Conservation (phyloP, 2,888 invertebrate genomes). For the Trisateles emortualis region DNA sequence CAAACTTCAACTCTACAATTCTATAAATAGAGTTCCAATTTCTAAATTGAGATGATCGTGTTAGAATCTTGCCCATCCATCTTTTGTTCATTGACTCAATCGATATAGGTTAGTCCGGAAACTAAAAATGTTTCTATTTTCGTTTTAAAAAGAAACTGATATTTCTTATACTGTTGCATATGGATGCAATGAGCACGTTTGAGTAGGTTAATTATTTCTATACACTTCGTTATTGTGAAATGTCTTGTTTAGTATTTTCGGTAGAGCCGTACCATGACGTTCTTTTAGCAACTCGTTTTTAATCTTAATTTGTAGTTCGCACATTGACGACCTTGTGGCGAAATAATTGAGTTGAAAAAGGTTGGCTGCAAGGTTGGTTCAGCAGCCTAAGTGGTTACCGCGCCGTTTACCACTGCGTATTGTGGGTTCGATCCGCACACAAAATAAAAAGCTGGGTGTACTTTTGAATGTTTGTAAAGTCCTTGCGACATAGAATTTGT, state of each 20-base stretch:
- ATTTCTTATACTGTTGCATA: conserved; percentile 30
- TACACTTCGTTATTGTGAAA: conserved; percentile 11
- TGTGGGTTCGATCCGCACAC: too few species aligned
- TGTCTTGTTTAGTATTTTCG: not conserved
- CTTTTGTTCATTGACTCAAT: conserved; percentile 69
- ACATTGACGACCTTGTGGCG: too few species aligned
- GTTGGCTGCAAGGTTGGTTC: too few species aligned
- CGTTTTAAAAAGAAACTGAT: conserved; percentile 46
- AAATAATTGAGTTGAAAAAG: too few species aligned
- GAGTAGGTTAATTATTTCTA: conserved; percentile 29
- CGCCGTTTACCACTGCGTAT: too few species aligned
- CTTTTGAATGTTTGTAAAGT: too few species aligned
- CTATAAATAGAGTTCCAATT: not conserved
- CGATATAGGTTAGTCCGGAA: conserved; percentile 75
- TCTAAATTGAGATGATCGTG: conserved; percentile 19
- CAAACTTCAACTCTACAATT: conserved; percentile 31
- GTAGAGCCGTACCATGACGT: too few species aligned
- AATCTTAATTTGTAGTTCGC: too few species aligned
- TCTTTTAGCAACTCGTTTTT: too few species aligned
- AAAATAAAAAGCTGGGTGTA: too few species aligned
- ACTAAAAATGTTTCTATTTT: conserved; percentile 66
- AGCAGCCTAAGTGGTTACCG: too few species aligned
- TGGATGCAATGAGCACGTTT: conserved; percentile 23
- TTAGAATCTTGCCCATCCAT: conserved; percentile 59
- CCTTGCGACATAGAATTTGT: too few species aligned